Evolutionary conservation across 1,140 invertebrate genomes (phyloP).

Genomic region (Conus ventricosus): DNA sequence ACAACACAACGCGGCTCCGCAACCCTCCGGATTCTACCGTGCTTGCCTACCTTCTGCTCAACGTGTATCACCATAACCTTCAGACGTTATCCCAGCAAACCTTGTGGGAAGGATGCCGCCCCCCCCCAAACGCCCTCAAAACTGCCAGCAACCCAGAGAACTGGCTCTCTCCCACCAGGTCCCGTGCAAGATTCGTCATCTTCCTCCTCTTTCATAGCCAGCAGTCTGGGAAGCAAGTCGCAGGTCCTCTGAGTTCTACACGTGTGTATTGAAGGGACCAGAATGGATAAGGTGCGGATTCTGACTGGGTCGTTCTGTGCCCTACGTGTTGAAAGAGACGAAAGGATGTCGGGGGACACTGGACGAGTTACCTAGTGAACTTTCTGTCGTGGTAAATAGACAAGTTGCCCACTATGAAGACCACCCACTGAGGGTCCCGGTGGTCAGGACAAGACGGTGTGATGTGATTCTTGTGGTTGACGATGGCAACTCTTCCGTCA

Average conservation of each 20-base stretch:
- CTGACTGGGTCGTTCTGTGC: conserved; percentile 31
- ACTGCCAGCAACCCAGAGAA: not conserved
- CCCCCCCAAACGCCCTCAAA: not conserved
- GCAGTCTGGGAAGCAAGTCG: not conserved
- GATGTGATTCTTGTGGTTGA: conserved; percentile 42
- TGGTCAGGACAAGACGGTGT: not conserved
- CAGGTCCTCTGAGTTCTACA: not conserved
- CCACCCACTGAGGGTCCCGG: not conserved
- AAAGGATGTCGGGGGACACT: conserved; percentile 27
- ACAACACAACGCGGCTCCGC: too few species aligned
- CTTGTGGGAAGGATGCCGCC: conserved; percentile 9
- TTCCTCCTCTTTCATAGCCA: not conserved
- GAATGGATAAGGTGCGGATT: not conserved
- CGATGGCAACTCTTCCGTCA: not conserved
- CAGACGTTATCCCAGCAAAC: conserved; percentile 43
- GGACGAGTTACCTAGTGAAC: conserved; percentile 38
- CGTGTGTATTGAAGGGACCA: not conserved
- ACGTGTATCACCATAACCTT: conserved; percentile 39
- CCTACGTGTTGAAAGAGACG: conserved; percentile 38
- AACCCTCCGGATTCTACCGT: conserved; percentile 46
- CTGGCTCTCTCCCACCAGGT: not conserved
- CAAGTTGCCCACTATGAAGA: not conserved
- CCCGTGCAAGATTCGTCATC: conserved; percentile 11
- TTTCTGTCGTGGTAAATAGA: conserved; percentile 29
- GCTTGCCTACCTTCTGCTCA: conserved; percentile 48